Evolutionary conservation across 2,797 vertebrate species (phyloP).

Genomic region (Sebastes diaconus): DNA sequence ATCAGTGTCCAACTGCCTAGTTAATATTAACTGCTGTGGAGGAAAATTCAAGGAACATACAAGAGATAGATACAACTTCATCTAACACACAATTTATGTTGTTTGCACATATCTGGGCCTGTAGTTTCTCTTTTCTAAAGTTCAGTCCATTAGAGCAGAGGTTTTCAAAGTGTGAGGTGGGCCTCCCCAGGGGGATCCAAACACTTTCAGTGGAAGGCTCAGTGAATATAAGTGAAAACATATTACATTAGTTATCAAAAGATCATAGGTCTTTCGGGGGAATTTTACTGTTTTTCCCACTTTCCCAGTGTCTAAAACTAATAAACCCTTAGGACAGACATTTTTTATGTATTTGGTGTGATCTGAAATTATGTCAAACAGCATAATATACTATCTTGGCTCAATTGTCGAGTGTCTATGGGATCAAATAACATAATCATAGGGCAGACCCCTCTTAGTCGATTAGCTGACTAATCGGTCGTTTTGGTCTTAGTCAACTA

Average conservation of each 20-base stretch:
- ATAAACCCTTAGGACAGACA: background rate
- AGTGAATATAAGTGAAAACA: background rate
- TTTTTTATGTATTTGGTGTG: background rate
- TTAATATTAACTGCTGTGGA: background rate
- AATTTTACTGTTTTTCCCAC: background rate
- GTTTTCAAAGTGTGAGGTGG: background rate
- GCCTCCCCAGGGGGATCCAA: background rate
- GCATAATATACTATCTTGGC: background rate
- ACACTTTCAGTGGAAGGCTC: background rate
- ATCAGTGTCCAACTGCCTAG: background rate
- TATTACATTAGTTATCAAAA: background rate
- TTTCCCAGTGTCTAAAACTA: background rate
- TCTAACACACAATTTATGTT: background rate
- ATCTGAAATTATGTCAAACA: background rate
- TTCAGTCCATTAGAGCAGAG: slow-evolving; percentile 16
- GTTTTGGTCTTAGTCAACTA: no score
- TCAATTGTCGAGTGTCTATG: background rate
- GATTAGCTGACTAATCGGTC: no score
- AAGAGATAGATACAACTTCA: background rate
- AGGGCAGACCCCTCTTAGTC: no score
- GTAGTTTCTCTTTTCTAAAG: background rate
- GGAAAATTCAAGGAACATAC: background rate
- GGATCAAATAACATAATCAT: background rate
- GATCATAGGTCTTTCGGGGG: background rate
- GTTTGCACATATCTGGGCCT: slow-evolving; percentile 39